Evolutionary conservation across 2,113 vertebrate species (phyloP).

Genomic region (Morphnarchus princeps): DNA sequence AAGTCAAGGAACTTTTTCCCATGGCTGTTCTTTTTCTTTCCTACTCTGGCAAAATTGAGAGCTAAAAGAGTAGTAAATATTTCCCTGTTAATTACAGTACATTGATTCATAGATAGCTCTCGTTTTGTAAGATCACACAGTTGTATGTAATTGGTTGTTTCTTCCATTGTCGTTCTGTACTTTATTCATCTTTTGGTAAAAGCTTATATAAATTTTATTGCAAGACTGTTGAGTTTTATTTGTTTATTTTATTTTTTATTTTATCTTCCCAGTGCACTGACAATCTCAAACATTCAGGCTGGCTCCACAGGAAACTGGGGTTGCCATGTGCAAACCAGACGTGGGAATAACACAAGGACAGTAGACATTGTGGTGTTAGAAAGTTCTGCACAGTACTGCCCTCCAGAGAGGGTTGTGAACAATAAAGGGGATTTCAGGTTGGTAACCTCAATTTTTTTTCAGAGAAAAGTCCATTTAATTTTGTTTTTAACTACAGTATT

Average conservation of each 20-base stretch:
- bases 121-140: neutral
- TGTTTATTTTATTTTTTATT: neutral
- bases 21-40: neutral
- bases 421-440: slow-evolving; percentile 98
- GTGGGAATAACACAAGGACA: slow-evolving; percentile 91
- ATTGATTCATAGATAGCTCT: neutral
- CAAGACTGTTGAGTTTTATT: neutral
- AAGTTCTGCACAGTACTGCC: slow-evolving; percentile 92
- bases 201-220: neutral
- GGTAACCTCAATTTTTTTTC: neutral
- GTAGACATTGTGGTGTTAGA: slow-evolving; percentile 94
- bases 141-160: neutral
- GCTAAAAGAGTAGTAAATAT: neutral
- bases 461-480: neutral
- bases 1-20: neutral
- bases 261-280: slow-evolving; percentile 81
- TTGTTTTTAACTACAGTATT: neutral
- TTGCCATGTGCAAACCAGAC: slow-evolving; percentile 88
- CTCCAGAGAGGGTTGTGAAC: slow-evolving; percentile 88
- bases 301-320: slow-evolving; percentile 97
- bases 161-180: neutral
- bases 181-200: neutral
- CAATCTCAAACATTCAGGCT: slow-evolving; percentile 96
- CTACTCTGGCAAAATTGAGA: neutral
- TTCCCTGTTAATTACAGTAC: neutral